Evolutionary conservation across 2,113 vertebrate genomes (phyloP).

Genomic region (Pogonocichla stellata): DNA sequence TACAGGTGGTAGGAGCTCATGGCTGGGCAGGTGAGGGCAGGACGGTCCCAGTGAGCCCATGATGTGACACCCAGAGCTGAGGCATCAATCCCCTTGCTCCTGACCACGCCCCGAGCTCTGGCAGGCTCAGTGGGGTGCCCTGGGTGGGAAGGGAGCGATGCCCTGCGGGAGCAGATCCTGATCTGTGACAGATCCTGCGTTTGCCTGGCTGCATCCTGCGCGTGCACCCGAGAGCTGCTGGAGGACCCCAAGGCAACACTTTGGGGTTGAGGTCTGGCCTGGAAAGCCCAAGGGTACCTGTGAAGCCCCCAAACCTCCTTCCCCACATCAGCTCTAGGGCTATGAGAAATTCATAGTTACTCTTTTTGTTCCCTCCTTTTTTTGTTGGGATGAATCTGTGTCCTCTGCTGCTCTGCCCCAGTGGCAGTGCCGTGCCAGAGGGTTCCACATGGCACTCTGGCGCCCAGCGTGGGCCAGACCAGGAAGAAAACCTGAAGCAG

Average conservation of each 20-base stretch:
- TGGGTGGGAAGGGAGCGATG: background rate
- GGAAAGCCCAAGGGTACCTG: background rate
- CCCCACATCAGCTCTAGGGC: background rate
- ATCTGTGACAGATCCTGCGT: too few relatives aligned
- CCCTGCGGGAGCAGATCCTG: background rate
- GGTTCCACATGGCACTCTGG: accelerated
- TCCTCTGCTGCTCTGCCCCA: background rate
- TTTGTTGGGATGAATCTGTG: too few relatives aligned
- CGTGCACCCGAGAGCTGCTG: accelerated
- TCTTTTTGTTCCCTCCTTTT: accelerated
- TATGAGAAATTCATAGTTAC: background rate
- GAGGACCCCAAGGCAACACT: background rate
- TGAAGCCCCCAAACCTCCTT: background rate
- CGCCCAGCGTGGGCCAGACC: background rate
- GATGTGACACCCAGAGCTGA: too few relatives aligned
- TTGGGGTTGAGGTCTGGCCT: background rate
- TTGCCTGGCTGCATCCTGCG: background rate
- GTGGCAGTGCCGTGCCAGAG: background rate
- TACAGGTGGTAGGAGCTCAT: background rate
- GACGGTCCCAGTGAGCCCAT: accelerated
- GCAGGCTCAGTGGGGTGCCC: background rate
- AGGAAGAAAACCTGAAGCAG: background rate
- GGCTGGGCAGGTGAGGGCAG: background rate
- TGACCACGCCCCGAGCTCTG: accelerated
- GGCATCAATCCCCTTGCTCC: background rate